A percentile compares a stretch with the other conserved stretches of the same genome.
phyloP scores from a whole-genome alignment of 2,888 invertebrate genomes.

The Calameuta idolon region DNA sequence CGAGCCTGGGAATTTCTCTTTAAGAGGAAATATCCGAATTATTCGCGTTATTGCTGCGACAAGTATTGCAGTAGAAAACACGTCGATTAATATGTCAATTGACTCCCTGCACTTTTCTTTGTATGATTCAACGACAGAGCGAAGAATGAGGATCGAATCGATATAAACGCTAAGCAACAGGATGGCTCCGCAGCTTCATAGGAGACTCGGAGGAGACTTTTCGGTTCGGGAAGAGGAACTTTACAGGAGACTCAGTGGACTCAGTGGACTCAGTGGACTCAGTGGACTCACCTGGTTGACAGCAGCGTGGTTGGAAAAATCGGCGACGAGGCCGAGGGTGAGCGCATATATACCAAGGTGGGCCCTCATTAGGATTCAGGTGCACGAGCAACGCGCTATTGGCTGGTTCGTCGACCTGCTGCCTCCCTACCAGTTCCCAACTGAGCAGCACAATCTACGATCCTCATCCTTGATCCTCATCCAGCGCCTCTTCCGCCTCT shows the following conservation, averaged over 20 bases:
- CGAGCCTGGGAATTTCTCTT: not conserved
- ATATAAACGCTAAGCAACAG: not conserved
- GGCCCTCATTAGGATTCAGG: slow-evolving; percentile 64
- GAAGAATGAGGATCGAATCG: not conserved
- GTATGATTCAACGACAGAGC: not conserved
- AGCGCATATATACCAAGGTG: slow-evolving; percentile 61
- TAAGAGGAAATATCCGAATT: not conserved
- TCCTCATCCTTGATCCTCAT: not conserved
- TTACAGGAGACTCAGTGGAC: not conserved
- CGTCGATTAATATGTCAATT: too few relatives aligned
- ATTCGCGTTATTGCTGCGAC: not conserved
- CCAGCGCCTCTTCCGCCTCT: not conserved
- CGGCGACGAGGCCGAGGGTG: slow-evolving; percentile 45
- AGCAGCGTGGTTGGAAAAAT: slow-evolving; percentile 53
- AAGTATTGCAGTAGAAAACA: not conserved
- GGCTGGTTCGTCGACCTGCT: slow-evolving; percentile 63
- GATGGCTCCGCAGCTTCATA: not conserved
- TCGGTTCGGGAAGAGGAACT: not conserved
- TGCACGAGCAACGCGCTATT: slow-evolving; percentile 58
- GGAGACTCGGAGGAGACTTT: not conserved
- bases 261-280: not conserved
- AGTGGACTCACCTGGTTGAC: slow-evolving; percentile 56
- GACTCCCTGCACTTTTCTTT: too few relatives aligned
- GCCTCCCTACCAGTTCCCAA: slow-evolving; percentile 33
- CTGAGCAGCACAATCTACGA: not conserved